Percentiles rank a stretch among this genome's conserved stretches.
Evolutionary conservation across 2,888 invertebrate genomes (phyloP).

Genomic region (Neoaliturus tenellus): DNA sequence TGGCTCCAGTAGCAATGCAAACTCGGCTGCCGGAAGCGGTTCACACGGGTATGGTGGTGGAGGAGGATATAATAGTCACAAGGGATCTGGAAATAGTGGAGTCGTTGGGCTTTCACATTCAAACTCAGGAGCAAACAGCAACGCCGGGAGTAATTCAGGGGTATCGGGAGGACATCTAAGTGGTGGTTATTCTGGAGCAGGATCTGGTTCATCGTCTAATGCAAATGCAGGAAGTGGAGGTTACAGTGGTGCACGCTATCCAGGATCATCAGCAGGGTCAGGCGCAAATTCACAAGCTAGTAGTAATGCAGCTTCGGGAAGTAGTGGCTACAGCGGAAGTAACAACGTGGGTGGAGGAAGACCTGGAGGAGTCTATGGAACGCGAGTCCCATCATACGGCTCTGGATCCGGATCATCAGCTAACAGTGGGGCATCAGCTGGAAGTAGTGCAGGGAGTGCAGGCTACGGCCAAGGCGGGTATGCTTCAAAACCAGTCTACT

Average conservation of each 20-base stretch:
- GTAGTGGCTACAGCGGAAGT: neutral
- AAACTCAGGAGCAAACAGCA: constrained; percentile 12
- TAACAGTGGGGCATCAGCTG: neutral
- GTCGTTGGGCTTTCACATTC: neutral
- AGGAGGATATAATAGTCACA: neutral
- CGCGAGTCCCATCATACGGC: neutral
- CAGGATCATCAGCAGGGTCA: neutral
- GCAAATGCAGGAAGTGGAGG: constrained; percentile 8
- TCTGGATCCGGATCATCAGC: constrained; percentile 7
- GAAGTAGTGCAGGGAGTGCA: neutral
- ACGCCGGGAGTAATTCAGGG: neutral
- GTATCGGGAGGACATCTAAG: neutral
- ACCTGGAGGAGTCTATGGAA: neutral
- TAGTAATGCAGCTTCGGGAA: neutral
- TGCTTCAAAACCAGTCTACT: neutral
- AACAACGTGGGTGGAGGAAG: neutral
- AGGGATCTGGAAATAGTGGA: neutral
- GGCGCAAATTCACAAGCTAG: neutral
- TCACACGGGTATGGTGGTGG: constrained; percentile 1
- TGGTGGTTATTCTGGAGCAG: constrained; percentile 9
- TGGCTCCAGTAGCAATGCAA: neutral
- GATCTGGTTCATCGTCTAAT: neutral
- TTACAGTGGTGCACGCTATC: neutral
- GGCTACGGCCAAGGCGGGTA: neutral
- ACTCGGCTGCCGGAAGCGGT: neutral